A percentile compares a stretch with the other conserved stretches of the same genome.
phyloP scores from a whole-genome alignment of 2,888 invertebrate species.

The Torymus tubicola region DNA sequence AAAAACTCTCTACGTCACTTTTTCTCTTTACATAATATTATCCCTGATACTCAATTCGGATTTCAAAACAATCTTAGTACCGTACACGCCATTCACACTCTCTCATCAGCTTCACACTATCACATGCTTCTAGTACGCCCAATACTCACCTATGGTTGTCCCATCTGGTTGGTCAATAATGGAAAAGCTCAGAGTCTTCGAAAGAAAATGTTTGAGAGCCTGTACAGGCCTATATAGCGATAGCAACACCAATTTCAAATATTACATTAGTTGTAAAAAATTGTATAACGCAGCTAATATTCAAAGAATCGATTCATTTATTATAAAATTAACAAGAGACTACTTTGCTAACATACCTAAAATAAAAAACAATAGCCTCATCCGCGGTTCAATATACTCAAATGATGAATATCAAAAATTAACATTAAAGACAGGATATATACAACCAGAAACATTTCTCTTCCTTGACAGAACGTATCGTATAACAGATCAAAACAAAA shows the following conservation, averaged over 20 bases:
- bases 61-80: too few relatives aligned
- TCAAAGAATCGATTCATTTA: conserved; percentile 32
- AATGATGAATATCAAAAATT: conserved; percentile 1
- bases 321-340: conserved; percentile 36
- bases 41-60: too few relatives aligned
- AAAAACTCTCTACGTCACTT: too few relatives aligned
- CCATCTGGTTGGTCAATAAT: conserved; percentile 56
- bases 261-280: conserved; percentile 17
- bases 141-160: conserved; percentile 58
- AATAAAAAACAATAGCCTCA: conserved; percentile 21
- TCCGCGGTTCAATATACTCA: neutral
- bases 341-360: conserved; percentile 2
- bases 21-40: too few relatives aligned
- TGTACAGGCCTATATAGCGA: conserved; percentile 34
- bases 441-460: conserved; percentile 36
- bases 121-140: conserved; percentile 58
- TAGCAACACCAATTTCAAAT: conserved; percentile 12
- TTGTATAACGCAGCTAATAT: conserved; percentile 44
- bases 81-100: too few relatives aligned
- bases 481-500: too few relatives aligned
- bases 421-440: conserved; percentile 23
- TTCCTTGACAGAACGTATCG: neutral
- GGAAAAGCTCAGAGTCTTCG: conserved; percentile 58
- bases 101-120: conserved; percentile 44
- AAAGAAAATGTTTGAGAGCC: conserved; percentile 57